Evolutionary conservation across 2,888 invertebrate genomes (phyloP).

Genomic region (Pantelozetes paolii): DNA sequence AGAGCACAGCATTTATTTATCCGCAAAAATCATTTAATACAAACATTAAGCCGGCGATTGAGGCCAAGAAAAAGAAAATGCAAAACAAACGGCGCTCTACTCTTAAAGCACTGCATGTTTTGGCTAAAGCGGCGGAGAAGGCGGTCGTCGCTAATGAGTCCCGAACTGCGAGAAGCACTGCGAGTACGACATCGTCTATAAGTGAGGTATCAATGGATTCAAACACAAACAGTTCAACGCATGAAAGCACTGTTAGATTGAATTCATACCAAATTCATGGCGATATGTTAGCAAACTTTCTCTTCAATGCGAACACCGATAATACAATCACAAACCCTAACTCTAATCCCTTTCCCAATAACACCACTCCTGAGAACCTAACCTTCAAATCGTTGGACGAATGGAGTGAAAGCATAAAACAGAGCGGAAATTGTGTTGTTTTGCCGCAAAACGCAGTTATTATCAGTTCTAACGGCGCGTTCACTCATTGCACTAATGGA

Average conservation of each 20-base stretch:
- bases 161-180: neutral
- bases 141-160: conserved; percentile 25
- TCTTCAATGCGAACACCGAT: neutral
- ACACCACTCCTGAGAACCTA: conserved; percentile 20
- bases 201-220: neutral
- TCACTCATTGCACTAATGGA: neutral
- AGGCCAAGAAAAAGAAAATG: conserved; percentile 32
- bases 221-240: neutral
- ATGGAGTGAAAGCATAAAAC: conserved; percentile 38
- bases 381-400: conserved; percentile 41
- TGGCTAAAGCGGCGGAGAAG: conserved; percentile 39
- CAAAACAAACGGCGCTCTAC: conserved; percentile 21
- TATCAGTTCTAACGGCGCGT: neutral
- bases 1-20: conserved; percentile 39
- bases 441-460: conserved; percentile 37
- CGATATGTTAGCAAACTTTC: conserved; percentile 33
- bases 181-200: neutral
- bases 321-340: neutral
- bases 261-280: conserved; percentile 2
- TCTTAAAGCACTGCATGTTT: conserved; percentile 37
- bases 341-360: neutral
- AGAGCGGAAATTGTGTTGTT: conserved; percentile 24
- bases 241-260: neutral
- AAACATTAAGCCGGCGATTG: conserved; percentile 26
- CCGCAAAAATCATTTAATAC: conserved; percentile 30